Conservation (phyloP, 2,113 vertebrate species). For the Ciconia stormi region DNA sequence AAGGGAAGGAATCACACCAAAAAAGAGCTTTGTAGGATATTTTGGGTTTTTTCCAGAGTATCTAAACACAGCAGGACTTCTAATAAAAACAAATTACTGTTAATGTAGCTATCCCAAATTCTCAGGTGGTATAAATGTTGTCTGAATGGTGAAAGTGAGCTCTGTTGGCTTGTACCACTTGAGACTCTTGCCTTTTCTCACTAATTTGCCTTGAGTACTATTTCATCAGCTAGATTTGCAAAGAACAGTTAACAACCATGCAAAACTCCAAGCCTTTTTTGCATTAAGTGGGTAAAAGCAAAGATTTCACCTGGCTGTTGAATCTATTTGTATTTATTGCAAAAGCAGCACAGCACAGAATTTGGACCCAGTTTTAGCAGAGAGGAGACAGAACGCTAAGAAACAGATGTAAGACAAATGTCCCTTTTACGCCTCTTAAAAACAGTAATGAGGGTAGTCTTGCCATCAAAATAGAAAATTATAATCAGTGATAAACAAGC, state of each 20-base stretch:
- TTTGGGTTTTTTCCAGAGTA: not conserved
- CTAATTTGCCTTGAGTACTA: not conserved
- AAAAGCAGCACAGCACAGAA: not conserved
- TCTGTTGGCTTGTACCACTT: not conserved
- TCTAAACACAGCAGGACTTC: not conserved
- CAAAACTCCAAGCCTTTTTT: not conserved
- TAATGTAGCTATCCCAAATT: not conserved
- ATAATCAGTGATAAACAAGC: not conserved
- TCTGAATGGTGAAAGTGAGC: not conserved
- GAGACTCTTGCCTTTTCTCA: not conserved
- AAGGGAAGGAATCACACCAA: not conserved
- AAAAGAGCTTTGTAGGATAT: not conserved
- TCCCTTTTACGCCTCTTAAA: not conserved
- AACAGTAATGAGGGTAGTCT: not conserved
- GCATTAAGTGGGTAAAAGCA: not conserved
- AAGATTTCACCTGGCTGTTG: not conserved
- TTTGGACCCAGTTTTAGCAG: not conserved
- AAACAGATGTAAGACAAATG: not conserved
- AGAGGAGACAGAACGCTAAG: not conserved
- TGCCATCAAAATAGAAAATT: not conserved
- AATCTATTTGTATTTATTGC: not conserved
- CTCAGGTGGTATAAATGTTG: not conserved
- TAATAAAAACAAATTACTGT: not conserved
- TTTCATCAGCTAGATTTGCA: not conserved
- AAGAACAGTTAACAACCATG: not conserved